Conservation (phyloP, 2,888 invertebrate species). For the Nephrocerus scutellatus region DNA sequence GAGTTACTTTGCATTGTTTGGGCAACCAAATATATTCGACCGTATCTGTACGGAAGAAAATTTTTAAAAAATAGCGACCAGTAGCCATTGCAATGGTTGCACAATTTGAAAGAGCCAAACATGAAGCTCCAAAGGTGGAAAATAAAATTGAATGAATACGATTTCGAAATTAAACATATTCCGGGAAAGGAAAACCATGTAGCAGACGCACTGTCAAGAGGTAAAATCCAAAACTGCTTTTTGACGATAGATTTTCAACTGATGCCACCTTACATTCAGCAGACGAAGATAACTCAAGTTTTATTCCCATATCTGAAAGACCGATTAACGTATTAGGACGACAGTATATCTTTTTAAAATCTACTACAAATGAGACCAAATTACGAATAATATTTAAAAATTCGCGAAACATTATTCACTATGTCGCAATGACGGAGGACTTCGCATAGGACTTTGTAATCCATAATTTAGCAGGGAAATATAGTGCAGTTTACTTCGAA, state of each 20-base stretch:
- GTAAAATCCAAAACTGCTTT: slow-evolving; percentile 3
- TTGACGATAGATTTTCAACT: slow-evolving; percentile 2
- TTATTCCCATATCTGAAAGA: slow-evolving; percentile 4
- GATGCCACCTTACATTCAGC: slow-evolving; percentile 10
- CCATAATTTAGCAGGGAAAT: no score
- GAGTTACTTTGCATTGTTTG: slow-evolving; percentile 18
- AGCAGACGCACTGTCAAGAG: slow-evolving; percentile 11
- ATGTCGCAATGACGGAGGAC: no score
- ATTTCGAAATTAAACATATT: slow-evolving; percentile 15
- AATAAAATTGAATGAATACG: slow-evolving; percentile 15
- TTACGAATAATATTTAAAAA: no score
- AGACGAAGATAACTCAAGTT: slow-evolving; percentile 4
- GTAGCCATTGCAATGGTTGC: slow-evolving; percentile 14
- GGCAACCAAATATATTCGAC: slow-evolving; percentile 17
- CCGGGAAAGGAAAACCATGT: slow-evolving; percentile 13
- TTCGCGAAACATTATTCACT: no score
- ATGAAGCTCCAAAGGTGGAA: slow-evolving; percentile 14
- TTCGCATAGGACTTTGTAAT: no score
- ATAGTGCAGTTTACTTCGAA: no score
- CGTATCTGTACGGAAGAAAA: slow-evolving; percentile 16
- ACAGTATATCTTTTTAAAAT: neutral
- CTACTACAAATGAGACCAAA: no score
- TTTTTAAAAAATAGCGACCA: slow-evolving; percentile 19
- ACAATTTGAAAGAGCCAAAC: slow-evolving; percentile 10
- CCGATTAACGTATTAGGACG: slow-evolving; percentile 5